phyloP scores from a whole-genome alignment of 2,797 vertebrate genomes.

The Rhinichthys osculus region DNA sequence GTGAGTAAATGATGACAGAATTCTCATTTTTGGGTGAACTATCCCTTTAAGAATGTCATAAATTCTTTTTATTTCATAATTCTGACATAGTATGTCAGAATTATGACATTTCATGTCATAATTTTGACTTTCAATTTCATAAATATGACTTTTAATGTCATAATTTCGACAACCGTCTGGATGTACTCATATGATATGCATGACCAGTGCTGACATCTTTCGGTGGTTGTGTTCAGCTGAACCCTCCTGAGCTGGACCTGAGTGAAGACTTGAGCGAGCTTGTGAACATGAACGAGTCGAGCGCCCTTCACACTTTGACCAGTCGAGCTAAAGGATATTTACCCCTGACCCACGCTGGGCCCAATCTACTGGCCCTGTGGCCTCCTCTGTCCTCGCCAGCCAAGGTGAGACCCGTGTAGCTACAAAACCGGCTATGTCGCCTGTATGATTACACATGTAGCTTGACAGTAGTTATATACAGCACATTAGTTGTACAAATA shows the following conservation, averaged over 20 bases:
- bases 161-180: neutral
- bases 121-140: too few species aligned
- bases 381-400: conserved; percentile 63
- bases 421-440: neutral
- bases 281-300: conserved; percentile 85
- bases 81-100: neutral
- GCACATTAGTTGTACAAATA: neutral
- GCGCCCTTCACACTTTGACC: conserved; percentile 82
- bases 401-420: conserved; percentile 52
- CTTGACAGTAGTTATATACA: neutral
- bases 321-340: conserved; percentile 78
- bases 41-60: too few species aligned
- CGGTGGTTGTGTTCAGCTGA: conserved; percentile 75
- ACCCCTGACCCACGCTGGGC: conserved; percentile 82
- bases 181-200: neutral
- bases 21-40: too few species aligned
- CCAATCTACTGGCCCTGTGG: conserved; percentile 82
- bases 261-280: conserved; percentile 87
- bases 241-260: conserved; percentile 84
- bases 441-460: neutral
- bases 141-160: neutral
- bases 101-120: neutral
- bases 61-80: too few species aligned
- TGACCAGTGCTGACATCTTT: neutral
- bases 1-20: too few species aligned